Base-by-base conservation (phyloP, 2,888 invertebrate genomes). In the Cosmia pyralina region DNA sequence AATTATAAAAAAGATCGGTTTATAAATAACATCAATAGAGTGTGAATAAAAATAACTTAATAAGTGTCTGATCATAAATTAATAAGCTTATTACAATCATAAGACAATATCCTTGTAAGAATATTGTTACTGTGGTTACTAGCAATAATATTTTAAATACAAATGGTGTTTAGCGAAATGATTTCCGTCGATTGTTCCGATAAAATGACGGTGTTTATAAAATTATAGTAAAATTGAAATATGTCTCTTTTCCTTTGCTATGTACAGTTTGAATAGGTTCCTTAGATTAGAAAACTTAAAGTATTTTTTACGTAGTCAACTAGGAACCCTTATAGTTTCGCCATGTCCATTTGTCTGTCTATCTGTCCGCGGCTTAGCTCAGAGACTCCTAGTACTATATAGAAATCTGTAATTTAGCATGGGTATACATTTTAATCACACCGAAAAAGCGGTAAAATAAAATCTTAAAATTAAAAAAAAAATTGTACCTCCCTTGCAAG, bases 181-280 rank as follows among this genome's bases (percentile, higher is more conserved):
- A 48, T 69, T 72, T 81, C 83, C 83, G 71, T 64, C 50, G 34
- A 79, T 83, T 80, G 72, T 81, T 71, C 5, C 11, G 4, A 41
- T 19, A 19, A 55, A 68, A 19, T 34, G 28, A 53, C n/a, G 17
- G 15, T 7, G 41, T 19, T 22, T 15, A 44, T 53, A 34, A 53
- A 34, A 52, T 44, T 44, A 17, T 34, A 13, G 4, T 46, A 10
- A 46, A 17, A n/a, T 52, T 41, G 1, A n/a, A 55, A 34, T 44
- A 34, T 19, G 11, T 34, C 19, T 73, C 4, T 44, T 22, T 58
- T 44, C 28, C 13, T 44, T 28, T n/a, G 34, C 41, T 0, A 8
- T 28, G 1, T 46, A 22, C 4, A 7, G 2, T 55, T 22, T 55
- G 17, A 38, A 55, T 22, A 13, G 13, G 5, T 48, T 13, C 1